These are phyloP conservation scores for Zeuzera pyrina DNA, from an alignment of 2,888 invertebrate genomes.

Conservation along the genomic window DNA sequence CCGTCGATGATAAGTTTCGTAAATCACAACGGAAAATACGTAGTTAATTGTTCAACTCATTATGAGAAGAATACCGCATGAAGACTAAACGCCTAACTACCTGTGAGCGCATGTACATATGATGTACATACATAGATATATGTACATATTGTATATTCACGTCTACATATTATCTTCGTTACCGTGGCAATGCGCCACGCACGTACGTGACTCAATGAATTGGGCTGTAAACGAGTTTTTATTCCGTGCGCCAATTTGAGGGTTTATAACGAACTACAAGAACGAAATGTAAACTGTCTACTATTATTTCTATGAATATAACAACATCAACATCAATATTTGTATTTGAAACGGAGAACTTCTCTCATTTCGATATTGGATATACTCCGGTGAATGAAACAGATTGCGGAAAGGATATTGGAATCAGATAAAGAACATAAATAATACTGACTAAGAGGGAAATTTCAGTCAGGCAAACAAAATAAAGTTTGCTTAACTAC, in stretches of 20 bases:
- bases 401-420: no score
- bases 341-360: not conserved
- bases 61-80: conserved; percentile 6
- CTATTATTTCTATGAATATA: conserved; percentile 3
- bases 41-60: conserved; percentile 9
- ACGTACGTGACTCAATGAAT: conserved; percentile 18
- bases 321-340: not conserved
- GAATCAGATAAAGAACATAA: no score
- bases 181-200: conserved; percentile 10
- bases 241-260: conserved; percentile 33
- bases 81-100: no score
- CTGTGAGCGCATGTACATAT: no score
- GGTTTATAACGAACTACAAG: conserved; percentile 40
- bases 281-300: no score
- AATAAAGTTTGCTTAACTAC: no score
- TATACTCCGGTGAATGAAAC: no score
- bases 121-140: conserved; percentile 9
- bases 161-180: conserved; percentile 10
- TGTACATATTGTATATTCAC: conserved; percentile 3
- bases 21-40: conserved; percentile 7
- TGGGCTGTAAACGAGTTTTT: conserved; percentile 33
- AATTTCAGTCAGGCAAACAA: no score
- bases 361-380: no score
- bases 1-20: no score
- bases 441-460: no score